Evolutionary conservation across 2,888 invertebrate species (phyloP), one percentile per base, ranked within the genome.

Genomic region (Sesia apiformis): DNA sequence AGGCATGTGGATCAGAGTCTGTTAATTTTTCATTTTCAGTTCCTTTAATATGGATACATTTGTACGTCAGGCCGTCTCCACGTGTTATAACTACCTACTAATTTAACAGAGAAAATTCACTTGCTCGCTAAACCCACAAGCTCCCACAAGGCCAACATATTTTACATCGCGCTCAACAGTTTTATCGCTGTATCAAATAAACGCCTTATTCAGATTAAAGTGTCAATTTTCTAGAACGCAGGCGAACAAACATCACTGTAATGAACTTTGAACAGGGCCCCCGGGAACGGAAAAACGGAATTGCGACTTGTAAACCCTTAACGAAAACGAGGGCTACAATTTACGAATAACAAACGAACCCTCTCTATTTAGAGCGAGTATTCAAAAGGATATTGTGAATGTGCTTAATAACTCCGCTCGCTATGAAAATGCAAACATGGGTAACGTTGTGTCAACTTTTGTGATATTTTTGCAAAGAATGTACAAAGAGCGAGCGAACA

Each of bases 251-350:
- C 59, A 60, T 52, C 53, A 55, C 53, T 57, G 59, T 67, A 68
- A 69, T 67, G 65, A 69, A 72, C 65, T 63, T 61, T 57, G 63
- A 64, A 64, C 60, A 58, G 60, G 58, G 52, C 61, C 61, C 58
- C 40, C n/a, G 63, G 63, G 66, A 61, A 60, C 61, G 58, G 61
- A 65, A 67, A 65, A 66, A 61, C 59, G 60, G 62, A 65, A 62
- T 65, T 59, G 58, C 62, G 59, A 56, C 54, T 53, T 23, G 55
- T 58, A 53, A 57, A 58, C 59, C 57, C 58, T 56, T 46, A 53
- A 56, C 55, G 49, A 52, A 58, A 56, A 55, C 52, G 40, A 55
- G 56, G 52, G 55, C 51, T 54, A 59, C 56, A 57, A 58, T 60
- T 56, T 60, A 57, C 57, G 54, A 51, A 53, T 53, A 57, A 53